phyloP scores from a whole-genome alignment of 2,888 invertebrate genomes.

The Phrixothrix hirtus region DNA sequence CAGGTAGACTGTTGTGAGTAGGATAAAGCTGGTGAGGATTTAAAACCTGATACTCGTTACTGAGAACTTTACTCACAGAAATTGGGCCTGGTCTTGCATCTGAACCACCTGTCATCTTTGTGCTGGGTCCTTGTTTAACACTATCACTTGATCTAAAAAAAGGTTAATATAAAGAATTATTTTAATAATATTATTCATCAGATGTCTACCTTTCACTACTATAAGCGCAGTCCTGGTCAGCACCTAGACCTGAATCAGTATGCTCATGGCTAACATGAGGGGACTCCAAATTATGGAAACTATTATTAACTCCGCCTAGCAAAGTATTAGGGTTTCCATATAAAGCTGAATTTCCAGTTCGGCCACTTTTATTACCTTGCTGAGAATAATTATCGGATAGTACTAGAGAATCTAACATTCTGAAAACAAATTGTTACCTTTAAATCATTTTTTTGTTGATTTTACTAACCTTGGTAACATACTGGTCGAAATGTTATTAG shows the following conservation, averaged over 20 bases:
- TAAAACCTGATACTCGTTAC: constrained; percentile 39
- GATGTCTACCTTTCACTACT: constrained; percentile 66
- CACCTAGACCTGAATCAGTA: constrained; percentile 76
- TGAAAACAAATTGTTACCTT: too few relatives aligned
- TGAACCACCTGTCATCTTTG: constrained; percentile 32
- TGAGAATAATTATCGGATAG: constrained; percentile 38
- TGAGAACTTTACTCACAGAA: constrained; percentile 43
- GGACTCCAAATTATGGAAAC: constrained; percentile 40
- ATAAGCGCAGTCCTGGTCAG: constrained; percentile 75
- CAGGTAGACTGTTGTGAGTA: constrained; percentile 36
- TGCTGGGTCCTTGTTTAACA: constrained; percentile 53
- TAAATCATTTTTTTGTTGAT: too few relatives aligned
- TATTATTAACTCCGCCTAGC: constrained; percentile 39
- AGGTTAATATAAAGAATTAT: constrained; percentile 1
- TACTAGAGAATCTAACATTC: constrained; percentile 42
- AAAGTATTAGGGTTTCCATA: constrained; percentile 45
- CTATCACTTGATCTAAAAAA: constrained; percentile 62
- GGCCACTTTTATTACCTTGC: constrained; percentile 34
- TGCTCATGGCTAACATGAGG: constrained; percentile 71
- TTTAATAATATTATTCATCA: not conserved
- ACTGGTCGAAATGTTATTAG: constrained; percentile 36
- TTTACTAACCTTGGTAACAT: constrained; percentile 43
- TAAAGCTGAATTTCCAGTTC: constrained; percentile 41
- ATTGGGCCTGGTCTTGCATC: constrained; percentile 35
- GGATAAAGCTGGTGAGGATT: constrained; percentile 41